A percentile compares a stretch with the other conserved stretches of the same genome.
Evolutionary conservation across 2,888 invertebrate genomes (phyloP).

Genomic region (Anthophora plumipes): DNA sequence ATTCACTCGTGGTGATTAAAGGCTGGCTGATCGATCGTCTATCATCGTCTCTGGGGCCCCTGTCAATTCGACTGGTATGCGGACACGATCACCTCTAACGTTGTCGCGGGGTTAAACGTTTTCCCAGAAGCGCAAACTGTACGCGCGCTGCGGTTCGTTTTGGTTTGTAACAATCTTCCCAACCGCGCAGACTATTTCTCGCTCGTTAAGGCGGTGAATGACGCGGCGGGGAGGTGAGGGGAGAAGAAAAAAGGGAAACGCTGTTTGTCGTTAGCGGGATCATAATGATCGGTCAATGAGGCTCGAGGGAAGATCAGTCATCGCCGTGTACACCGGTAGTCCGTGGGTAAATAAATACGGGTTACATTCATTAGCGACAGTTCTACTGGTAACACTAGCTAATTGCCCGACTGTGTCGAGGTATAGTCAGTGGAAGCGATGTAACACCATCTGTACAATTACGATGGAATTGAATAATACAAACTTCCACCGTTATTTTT

Average conservation of each 20-base stretch:
- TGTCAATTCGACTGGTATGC: constrained; percentile 76
- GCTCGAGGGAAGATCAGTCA: constrained; percentile 80
- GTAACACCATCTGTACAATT: too few relatives aligned
- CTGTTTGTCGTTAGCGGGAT: constrained; percentile 76
- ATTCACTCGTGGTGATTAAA: constrained; percentile 72
- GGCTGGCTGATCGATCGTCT: constrained; percentile 73
- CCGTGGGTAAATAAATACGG: constrained; percentile 37
- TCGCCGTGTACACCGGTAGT: constrained; percentile 74
- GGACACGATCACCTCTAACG: constrained; percentile 82
- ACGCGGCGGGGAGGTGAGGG: too few relatives aligned
- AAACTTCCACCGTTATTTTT: too few relatives aligned
- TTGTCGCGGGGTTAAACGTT: constrained; percentile 78
- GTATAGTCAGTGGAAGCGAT: too few relatives aligned
- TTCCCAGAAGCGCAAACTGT: constrained; percentile 74
- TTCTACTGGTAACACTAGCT: constrained; percentile 73
- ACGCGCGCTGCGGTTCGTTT: constrained; percentile 40
- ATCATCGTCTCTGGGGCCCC: constrained; percentile 71
- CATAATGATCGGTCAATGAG: constrained; percentile 81
- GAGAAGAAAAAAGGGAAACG: constrained; percentile 42
- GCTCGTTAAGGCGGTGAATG: constrained; percentile 70
- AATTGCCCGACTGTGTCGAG: constrained; percentile 78
- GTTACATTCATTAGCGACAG: constrained; percentile 78
- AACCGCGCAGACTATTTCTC: too few relatives aligned
- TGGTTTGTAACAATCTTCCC: too few relatives aligned
- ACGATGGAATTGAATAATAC: too few relatives aligned